Base-by-base conservation (phyloP, 2,888 invertebrate genomes). In the Synergus japonicus region DNA sequence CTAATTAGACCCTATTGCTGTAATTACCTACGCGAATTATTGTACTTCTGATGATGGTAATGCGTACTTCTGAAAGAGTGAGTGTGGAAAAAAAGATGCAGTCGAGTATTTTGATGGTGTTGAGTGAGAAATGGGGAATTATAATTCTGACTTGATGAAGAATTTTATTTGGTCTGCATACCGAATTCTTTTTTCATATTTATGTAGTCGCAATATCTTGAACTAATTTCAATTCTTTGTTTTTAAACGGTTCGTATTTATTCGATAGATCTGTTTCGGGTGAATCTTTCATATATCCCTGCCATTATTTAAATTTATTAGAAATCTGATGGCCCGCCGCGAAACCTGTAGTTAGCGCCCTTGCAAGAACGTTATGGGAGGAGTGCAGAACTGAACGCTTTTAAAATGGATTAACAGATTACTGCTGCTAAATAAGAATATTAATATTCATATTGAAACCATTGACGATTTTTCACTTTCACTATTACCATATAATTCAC, bases 251-350 rank as follows among this genome's bases (percentile, higher is more conserved):
- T 7, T 49, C 37, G 15, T 79, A 69, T 73, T 76, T 79, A 76
- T 73, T 63, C 60, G 58, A 18, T 29, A 78, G 76, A 76, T 81
- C 79, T 41, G 63, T 66, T 78, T 29, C 67, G 54, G 44, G 29
- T 12, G 46, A 18, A 10, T 58, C 67, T 41, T 58, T 44, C 64
- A 18, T 22, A 60, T 73, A 43, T n/a, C n/a, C 79, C 76, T 67
- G 81, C 77, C 77, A 82, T 84, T 84, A 83, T 83, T 81, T 81
- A 82, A 85, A 85, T 85, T 85, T 79, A 85, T 83, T 83, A 83
- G 81, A 84, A 84, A 85, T 83, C 80, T 77, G 81, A 84, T 84
- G 83, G 81, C 77, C 77, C 79, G 67, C 60, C 77, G 58, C 58
- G 43, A 76, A 80, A 80, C 79, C 84, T 78, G 79, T 84, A 82